Evolutionary conservation across 2,888 invertebrate genomes (phyloP), one percentile per base, ranked within the genome.

Genomic region (Deroplatys truncata): DNA sequence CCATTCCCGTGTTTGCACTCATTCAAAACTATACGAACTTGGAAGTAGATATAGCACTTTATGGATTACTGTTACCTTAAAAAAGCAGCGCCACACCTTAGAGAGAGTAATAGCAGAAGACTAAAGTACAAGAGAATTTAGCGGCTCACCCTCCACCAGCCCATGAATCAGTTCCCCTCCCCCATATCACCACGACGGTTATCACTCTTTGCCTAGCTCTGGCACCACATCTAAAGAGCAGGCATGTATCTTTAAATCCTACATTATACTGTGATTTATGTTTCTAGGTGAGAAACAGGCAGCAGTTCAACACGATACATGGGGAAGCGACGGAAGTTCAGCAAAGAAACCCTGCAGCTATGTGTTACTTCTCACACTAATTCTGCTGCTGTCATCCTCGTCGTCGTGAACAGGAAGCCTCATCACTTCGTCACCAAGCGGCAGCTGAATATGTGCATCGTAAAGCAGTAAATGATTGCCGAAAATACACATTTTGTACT

Each of bases 231-330:
- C 56, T 72, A 72, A 72, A 72, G 16, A 72, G 25, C 20, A 72
- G 56, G 7, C 56, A 72, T 72, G 56, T 72, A 72, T 25, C 56
- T 20, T 72, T 72, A 72, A 72, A 72, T 16, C 56, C 56, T 20
- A 25, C 56, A 72, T 72, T 72, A 43, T 43, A 20, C 56, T 72
- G 56, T 72, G 56, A 72, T 72, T 72, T 72, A 72, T 82, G 43
- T 85, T 85, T 82, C 9, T 93, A 95, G 95, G 95, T 91, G 95
- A 95, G 91, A 95, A 95, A 91, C 95, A 95, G 92, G 95, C 95
- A 3, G 95, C 95, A 1, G 95, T 95, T 86, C 95, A 95, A 91
- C 95, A 95, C 91, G 95, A 95, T 92, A 95, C 95, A 20, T 95
- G 95, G 94, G 95, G 95, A 92, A 94, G 94, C 92, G 95, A 94